These are phyloP conservation scores for Campylomormyrus numenius DNA, from an alignment of 2,113 vertebrate species.

Conservation along the genomic window DNA sequence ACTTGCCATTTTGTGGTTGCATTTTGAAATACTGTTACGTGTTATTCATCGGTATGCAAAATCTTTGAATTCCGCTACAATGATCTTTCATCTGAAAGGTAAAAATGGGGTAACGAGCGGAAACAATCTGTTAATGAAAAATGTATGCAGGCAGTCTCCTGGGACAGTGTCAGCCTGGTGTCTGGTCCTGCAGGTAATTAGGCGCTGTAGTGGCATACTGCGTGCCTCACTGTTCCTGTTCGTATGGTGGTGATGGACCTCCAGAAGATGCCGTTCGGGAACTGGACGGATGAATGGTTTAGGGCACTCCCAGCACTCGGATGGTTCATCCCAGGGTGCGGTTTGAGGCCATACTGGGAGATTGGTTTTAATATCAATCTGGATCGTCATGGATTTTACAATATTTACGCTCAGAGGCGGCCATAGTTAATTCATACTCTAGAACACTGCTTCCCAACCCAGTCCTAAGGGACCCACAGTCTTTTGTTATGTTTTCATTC, in stretches of 20 bases:
- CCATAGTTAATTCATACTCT: background rate
- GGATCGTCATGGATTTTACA: background rate
- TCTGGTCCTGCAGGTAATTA: constrained; percentile 28
- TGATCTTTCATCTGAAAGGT: constrained; percentile 3
- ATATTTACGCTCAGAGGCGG: background rate
- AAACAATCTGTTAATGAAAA: constrained; percentile 60
- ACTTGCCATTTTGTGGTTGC: background rate
- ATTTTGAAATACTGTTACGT: background rate
- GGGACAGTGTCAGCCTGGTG: constrained; percentile 34
- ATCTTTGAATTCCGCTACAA: background rate
- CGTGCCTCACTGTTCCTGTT: background rate
- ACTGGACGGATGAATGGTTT: background rate
- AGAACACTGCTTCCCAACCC: background rate
- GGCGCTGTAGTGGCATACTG: constrained; percentile 12
- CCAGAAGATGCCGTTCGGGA: background rate
- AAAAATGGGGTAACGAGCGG: constrained; percentile 36
- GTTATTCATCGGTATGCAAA: background rate
- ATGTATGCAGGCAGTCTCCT: constrained; percentile 48
- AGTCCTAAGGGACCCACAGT: background rate
- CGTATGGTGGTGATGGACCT: background rate
- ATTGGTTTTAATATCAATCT: background rate
- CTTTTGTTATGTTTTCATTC: background rate
- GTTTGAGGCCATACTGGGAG: background rate
- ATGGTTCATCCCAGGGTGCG: background rate
- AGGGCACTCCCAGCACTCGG: background rate